Evolutionary conservation across 2,888 invertebrate genomes (phyloP).

Genomic region (Drosophila borealis): DNA sequence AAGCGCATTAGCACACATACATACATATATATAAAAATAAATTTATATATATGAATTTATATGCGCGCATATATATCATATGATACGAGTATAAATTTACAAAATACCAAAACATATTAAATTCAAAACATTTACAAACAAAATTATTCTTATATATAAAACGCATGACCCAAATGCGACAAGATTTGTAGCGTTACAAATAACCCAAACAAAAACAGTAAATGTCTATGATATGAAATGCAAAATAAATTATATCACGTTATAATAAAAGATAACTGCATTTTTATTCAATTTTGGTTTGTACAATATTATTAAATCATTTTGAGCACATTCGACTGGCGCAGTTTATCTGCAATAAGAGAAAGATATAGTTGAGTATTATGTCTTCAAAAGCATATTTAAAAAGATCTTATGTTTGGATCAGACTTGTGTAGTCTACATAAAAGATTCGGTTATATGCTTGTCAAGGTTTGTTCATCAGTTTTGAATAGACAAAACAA

Average conservation of each 20-base stretch:
- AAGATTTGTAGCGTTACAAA: constrained; percentile 51
- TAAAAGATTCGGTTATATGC: constrained; percentile 54
- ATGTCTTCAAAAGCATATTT: not conserved
- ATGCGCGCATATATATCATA: constrained; percentile 25
- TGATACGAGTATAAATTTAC: constrained; percentile 61
- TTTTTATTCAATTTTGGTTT: constrained; percentile 41
- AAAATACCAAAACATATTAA: constrained; percentile 61
- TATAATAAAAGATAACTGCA: constrained; percentile 54
- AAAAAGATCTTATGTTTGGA: not conserved
- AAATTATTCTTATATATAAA: constrained; percentile 63
- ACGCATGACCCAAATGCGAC: constrained; percentile 31
- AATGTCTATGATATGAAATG: constrained; percentile 70
- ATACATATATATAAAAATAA: constrained; percentile 35
- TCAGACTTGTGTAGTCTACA: constrained; percentile 55
- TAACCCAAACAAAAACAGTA: constrained; percentile 48
- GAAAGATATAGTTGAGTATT: constrained; percentile 9
- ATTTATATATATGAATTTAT: constrained; percentile 2
- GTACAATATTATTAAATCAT: constrained; percentile 4
- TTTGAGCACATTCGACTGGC: not conserved
- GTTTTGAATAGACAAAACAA: not conserved
- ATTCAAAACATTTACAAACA: constrained; percentile 68
- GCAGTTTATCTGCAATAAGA: constrained; percentile 33
- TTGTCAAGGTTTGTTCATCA: constrained; percentile 44
- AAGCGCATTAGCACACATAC: not conserved
- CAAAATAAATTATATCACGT: constrained; percentile 77